A percentile compares a stretch with the other conserved stretches of the same genome.
These are phyloP conservation scores for Microchrysa polita DNA, from an alignment of 2,888 invertebrate species.

Conservation along the genomic window DNA sequence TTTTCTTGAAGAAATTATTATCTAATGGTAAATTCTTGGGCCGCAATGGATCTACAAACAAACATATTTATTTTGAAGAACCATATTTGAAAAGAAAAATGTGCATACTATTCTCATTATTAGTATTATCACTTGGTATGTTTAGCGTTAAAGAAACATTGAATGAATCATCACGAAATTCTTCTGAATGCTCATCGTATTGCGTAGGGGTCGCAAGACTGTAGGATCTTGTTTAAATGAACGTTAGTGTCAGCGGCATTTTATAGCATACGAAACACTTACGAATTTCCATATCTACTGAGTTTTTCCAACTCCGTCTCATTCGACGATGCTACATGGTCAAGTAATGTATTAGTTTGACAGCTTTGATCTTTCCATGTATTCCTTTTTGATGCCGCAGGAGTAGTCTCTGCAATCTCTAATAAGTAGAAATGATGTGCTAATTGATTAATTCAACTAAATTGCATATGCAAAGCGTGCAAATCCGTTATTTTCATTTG, in stretches of 20 bases:
- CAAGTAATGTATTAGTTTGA: slow-evolving; percentile 30
- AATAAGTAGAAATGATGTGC: too few species aligned
- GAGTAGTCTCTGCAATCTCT: slow-evolving; percentile 62
- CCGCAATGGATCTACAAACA: slow-evolving; percentile 51
- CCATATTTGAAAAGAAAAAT: background rate
- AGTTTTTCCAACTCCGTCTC: slow-evolving; percentile 59
- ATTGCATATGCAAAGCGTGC: too few species aligned
- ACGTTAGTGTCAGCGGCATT: background rate
- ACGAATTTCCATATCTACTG: slow-evolving; percentile 52
- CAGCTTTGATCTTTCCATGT: slow-evolving; percentile 39
- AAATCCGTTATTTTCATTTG: too few species aligned
- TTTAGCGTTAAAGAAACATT: slow-evolving; percentile 63
- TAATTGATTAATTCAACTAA: too few species aligned
- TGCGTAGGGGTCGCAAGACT: slow-evolving; percentile 56
- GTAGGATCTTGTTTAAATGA: slow-evolving; percentile 31
- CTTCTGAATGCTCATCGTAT: slow-evolving; percentile 61
- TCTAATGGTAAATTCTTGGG: slow-evolving; percentile 55
- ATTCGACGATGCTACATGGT: slow-evolving; percentile 42
- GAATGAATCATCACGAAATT: slow-evolving; percentile 61
- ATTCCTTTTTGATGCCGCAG: slow-evolving; percentile 44
- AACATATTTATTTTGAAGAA: background rate
- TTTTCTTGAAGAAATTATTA: slow-evolving; percentile 60
- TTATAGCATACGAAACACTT: background rate
- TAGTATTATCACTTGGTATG: slow-evolving; percentile 54
- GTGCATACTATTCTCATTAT: slow-evolving; percentile 29